Evolutionary conservation across 2,113 vertebrate genomes (phyloP).

Genomic region (Microtus montanus): DNA sequence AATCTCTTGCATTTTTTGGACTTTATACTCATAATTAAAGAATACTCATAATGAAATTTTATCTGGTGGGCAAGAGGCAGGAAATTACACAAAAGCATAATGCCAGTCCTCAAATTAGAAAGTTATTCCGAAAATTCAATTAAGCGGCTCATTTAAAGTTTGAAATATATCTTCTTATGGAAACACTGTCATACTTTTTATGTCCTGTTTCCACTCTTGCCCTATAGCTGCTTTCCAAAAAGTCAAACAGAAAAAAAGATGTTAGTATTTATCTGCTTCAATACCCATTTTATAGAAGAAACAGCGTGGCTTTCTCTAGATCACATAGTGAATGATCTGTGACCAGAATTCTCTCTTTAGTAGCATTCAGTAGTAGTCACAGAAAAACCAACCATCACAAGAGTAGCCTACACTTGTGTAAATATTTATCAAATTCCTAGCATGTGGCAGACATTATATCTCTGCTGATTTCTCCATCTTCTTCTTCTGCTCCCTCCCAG

Average conservation of each 20-base stretch:
- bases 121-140: slow-evolving; percentile 15
- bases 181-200: slow-evolving; percentile 3
- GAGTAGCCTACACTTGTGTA: not conserved
- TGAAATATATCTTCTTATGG: not conserved
- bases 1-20: not conserved
- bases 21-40: slow-evolving; percentile 14
- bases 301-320: not conserved
- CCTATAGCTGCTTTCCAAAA: slow-evolving; percentile 1
- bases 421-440: not conserved
- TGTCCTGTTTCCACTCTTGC: not conserved
- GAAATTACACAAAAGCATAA: not conserved
- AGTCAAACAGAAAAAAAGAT: not conserved
- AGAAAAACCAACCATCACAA: not conserved
- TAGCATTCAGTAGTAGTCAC: not conserved
- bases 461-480: not conserved
- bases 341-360: not conserved
- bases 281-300: slow-evolving; percentile 29
- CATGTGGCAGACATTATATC: not conserved
- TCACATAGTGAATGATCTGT: not conserved
- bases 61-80: not conserved
- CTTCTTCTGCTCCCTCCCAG: not conserved
- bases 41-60: slow-evolving; percentile 44
- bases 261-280: not conserved
- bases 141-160: slow-evolving; percentile 40
- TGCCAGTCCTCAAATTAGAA: slow-evolving; percentile 25